Conservation (phyloP, 2,113 vertebrate genomes). For the Lamprotornis superbus region DNA sequence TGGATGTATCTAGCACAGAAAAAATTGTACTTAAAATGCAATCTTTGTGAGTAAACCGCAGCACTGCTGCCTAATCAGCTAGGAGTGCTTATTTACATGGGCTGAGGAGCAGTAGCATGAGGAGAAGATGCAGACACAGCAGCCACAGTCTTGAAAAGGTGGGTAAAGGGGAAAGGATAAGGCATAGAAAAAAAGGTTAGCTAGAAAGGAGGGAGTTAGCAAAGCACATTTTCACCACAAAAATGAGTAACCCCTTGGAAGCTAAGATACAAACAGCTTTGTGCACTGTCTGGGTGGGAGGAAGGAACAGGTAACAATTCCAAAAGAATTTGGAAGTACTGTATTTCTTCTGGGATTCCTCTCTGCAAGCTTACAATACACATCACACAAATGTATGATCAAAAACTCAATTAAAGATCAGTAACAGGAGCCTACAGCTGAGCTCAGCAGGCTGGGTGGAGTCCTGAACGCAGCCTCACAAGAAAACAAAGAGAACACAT, state of each 20-base stretch:
- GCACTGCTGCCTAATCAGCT: not conserved
- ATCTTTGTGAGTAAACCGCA: not conserved
- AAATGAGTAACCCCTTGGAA: not conserved
- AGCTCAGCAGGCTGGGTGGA: not conserved
- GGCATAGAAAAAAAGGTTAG: not conserved
- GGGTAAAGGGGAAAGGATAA: not conserved
- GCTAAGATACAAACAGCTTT: not conserved
- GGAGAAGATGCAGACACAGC: not conserved
- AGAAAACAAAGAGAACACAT: not conserved
- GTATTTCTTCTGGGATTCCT: not conserved
- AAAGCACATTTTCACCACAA: not conserved
- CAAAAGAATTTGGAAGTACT: not conserved
- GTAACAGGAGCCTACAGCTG: not conserved
- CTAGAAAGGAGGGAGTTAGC: not conserved
- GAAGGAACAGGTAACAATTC: not conserved
- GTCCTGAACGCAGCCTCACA: not conserved
- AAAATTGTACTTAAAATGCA: not conserved
- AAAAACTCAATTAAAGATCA: not conserved
- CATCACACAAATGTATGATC: not conserved
- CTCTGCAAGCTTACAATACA: not conserved
- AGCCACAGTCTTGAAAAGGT: not conserved
- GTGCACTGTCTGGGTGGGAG: too few relatives aligned
- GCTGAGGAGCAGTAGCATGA: not conserved
- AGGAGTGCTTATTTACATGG: not conserved
- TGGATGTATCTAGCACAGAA: conserved; percentile 75